phyloP scores from a whole-genome alignment of 2,113 vertebrate species.

The Elanus axillaris region DNA sequence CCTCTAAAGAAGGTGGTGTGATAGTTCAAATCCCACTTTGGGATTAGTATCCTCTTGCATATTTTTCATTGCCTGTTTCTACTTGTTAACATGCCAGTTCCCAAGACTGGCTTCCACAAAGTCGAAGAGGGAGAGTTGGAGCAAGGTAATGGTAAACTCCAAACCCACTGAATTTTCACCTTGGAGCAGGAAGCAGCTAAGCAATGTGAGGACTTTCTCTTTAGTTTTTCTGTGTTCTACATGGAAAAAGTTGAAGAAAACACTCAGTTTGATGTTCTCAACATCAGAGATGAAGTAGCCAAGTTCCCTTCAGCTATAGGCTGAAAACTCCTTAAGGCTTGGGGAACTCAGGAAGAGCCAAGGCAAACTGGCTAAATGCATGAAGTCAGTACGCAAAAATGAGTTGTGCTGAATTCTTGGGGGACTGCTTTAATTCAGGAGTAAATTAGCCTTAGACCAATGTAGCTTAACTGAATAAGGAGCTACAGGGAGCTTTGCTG shows the following conservation, averaged over 20 bases:
- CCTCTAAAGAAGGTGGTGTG: neutral
- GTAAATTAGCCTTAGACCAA: slow-evolving; percentile 32
- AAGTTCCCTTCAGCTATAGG: neutral
- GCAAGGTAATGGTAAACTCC: neutral
- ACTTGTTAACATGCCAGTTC: neutral
- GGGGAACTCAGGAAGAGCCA: neutral
- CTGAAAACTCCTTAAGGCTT: neutral
- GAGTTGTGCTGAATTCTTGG: neutral
- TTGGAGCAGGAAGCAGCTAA: neutral
- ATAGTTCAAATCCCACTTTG: neutral
- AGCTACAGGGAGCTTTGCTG: slow-evolving; percentile 21
- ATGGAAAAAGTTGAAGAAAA: neutral
- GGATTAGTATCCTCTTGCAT: neutral
- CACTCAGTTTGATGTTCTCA: neutral
- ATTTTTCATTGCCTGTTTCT: neutral
- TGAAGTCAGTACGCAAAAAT: neutral
- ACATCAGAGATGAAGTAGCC: neutral
- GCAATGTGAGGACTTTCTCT: neutral
- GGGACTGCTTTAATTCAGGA: slow-evolving; percentile 33
- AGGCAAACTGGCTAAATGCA: neutral
- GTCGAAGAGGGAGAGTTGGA: neutral
- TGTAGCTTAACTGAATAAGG: slow-evolving; percentile 36
- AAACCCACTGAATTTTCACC: neutral
- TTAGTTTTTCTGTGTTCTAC: neutral
- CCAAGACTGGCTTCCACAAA: neutral